Conservation (phyloP, 2,113 vertebrate genomes). For the Engraulis encrasicolus region DNA sequence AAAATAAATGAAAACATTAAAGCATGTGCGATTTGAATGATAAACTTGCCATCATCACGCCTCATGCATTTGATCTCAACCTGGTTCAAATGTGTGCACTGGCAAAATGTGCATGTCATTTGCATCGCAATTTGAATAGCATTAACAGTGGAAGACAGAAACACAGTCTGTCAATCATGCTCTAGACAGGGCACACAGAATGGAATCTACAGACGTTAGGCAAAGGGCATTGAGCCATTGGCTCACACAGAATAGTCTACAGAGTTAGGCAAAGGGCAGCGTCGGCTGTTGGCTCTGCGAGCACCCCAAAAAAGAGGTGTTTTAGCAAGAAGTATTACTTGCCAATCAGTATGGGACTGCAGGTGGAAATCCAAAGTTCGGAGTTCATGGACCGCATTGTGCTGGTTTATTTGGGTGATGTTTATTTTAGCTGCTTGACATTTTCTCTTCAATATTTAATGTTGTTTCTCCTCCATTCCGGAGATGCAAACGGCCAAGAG, state of each 20-base stretch:
- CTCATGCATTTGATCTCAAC: background rate
- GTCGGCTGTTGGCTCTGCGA: background rate
- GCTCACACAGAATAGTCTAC: background rate
- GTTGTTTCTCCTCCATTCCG: conserved; percentile 8
- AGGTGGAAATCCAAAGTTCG: background rate
- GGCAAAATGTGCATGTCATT: background rate
- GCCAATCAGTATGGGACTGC: background rate
- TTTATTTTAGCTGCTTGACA: conserved; percentile 1
- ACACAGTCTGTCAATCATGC: background rate
- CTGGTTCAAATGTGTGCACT: background rate
- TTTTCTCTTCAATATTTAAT: conserved; percentile 16
- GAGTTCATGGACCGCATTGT: conserved; percentile 31
- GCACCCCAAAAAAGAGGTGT: background rate
- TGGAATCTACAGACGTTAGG: too few relatives aligned
- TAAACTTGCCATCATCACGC: background rate
- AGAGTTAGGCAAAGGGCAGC: background rate
- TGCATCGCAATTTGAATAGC: background rate
- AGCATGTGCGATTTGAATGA: background rate
- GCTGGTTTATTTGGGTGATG: conserved; percentile 27
- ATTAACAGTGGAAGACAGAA: background rate
- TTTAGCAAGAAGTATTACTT: background rate
- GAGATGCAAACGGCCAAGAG: background rate
- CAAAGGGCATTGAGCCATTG: background rate
- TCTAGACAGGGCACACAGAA: background rate
- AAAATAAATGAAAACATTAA: background rate